Evolutionary conservation across 2,797 vertebrate species (phyloP).

Genomic region (Peromyscus nudipes): DNA sequence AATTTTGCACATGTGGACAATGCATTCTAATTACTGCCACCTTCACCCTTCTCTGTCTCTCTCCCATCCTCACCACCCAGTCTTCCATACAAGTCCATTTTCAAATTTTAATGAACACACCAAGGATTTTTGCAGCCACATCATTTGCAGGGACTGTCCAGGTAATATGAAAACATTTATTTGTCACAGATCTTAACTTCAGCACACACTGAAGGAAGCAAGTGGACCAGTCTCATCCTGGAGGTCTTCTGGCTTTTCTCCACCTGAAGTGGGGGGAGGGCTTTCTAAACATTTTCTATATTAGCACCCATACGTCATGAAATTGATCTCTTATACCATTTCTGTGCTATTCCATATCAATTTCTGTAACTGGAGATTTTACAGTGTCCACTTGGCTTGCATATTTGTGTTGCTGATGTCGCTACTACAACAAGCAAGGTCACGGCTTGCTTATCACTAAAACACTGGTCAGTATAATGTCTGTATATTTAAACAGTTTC

Average conservation of each 20-base stretch:
- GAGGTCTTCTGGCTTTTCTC: not conserved
- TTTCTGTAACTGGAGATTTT: not conserved
- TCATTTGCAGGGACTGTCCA: not conserved
- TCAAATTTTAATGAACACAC: not conserved
- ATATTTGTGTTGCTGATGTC: not conserved
- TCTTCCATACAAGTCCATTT: not conserved
- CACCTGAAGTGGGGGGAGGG: too few relatives aligned
- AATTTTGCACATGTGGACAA: not conserved
- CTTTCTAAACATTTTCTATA: slow-evolving; percentile 25
- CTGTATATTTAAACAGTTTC: too few relatives aligned
- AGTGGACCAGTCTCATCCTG: not conserved
- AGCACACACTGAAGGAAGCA: not conserved
- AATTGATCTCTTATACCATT: not conserved
- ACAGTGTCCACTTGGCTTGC: not conserved
- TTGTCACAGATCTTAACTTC: not conserved
- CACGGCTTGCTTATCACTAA: not conserved
- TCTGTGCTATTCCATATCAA: not conserved
- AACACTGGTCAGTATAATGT: not conserved
- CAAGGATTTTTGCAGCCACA: not conserved
- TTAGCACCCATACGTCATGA: not conserved
- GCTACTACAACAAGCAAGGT: not conserved
- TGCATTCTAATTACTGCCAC: not conserved
- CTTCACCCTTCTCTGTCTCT: not conserved
- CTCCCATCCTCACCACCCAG: not conserved
- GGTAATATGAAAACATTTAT: not conserved